Conservation (phyloP, 2,113 vertebrate genomes). For the Panurus biarmicus region DNA sequence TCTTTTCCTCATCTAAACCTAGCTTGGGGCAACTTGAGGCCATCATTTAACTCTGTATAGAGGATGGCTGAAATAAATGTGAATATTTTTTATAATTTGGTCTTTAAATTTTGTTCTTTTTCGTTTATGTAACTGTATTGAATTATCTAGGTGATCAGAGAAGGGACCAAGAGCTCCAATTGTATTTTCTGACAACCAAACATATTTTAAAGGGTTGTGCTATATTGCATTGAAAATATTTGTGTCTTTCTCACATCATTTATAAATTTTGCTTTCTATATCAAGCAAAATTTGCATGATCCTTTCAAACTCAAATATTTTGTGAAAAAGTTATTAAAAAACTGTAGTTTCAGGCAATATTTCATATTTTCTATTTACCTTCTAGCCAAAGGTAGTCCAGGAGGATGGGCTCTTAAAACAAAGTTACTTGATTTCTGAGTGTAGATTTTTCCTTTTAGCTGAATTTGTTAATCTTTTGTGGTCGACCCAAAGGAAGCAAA, state of each 20-base stretch:
- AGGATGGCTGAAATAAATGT: neutral
- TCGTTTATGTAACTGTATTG: neutral
- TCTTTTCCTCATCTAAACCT: neutral
- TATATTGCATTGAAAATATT: neutral
- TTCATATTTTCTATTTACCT: neutral
- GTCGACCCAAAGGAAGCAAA: neutral
- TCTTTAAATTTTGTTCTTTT: neutral
- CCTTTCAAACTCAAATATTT: neutral
- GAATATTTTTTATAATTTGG: neutral
- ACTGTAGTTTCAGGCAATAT: neutral
- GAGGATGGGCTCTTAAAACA: neutral
- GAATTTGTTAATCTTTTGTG: neutral
- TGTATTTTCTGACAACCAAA: neutral
- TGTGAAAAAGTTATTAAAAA: neutral
- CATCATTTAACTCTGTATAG: neutral
- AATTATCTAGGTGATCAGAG: neutral
- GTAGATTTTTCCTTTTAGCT: neutral
- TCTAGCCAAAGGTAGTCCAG: neutral
- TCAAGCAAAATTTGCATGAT: neutral
- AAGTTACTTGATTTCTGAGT: neutral
- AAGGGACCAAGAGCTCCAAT: neutral
- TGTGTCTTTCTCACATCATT: neutral
- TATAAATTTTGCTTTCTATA: neutral
- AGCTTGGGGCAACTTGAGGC: neutral
- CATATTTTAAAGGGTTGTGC: neutral